These are phyloP conservation scores for Machaerirhynchus nigripectus DNA, from an alignment of 2,113 vertebrate genomes.

Conservation along the genomic window DNA sequence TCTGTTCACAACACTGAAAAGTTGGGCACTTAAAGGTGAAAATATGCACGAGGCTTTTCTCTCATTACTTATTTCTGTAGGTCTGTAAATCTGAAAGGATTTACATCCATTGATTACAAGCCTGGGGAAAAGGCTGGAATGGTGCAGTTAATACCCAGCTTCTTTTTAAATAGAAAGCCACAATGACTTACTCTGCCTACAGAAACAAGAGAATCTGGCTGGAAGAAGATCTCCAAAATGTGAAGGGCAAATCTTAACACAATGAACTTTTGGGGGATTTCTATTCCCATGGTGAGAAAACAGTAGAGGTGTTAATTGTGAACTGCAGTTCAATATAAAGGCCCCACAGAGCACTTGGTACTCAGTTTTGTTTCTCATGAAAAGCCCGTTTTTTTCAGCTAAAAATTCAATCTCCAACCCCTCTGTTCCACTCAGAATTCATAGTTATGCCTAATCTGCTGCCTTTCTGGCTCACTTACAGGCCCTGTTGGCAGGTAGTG, in stretches of 20 bases:
- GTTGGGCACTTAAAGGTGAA: constrained; percentile 36
- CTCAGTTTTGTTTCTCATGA: constrained; percentile 70
- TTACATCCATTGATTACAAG: constrained; percentile 57
- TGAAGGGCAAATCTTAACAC: constrained; percentile 10
- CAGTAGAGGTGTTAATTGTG: constrained; percentile 64
- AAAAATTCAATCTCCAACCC: constrained; percentile 63
- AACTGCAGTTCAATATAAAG: constrained; percentile 66
- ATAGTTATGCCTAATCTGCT: constrained; percentile 78
- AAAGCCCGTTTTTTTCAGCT: neutral
- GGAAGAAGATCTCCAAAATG: constrained; percentile 38
- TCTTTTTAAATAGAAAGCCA: constrained; percentile 54
- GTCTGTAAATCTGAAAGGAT: constrained; percentile 64
- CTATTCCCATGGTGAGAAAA: constrained; percentile 52
- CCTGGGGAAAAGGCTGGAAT: constrained; percentile 51
- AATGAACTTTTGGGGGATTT: constrained; percentile 59
- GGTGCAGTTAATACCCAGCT: constrained; percentile 43
- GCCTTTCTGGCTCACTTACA: constrained; percentile 75
- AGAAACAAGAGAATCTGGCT: constrained; percentile 45
- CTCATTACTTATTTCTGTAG: constrained; percentile 18
- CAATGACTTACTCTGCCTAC: constrained; percentile 26
- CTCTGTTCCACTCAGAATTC: constrained; percentile 73
- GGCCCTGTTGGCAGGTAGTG: constrained; percentile 76
- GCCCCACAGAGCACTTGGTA: constrained; percentile 54
- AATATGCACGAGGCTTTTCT: constrained; percentile 55
- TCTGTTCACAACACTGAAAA: constrained; percentile 7